Percentiles rank a stretch among this genome's conserved stretches.
These are phyloP conservation scores for Salvelinus namaycush DNA, from an alignment of 2,113 vertebrate genomes.

Conservation along the genomic window DNA sequence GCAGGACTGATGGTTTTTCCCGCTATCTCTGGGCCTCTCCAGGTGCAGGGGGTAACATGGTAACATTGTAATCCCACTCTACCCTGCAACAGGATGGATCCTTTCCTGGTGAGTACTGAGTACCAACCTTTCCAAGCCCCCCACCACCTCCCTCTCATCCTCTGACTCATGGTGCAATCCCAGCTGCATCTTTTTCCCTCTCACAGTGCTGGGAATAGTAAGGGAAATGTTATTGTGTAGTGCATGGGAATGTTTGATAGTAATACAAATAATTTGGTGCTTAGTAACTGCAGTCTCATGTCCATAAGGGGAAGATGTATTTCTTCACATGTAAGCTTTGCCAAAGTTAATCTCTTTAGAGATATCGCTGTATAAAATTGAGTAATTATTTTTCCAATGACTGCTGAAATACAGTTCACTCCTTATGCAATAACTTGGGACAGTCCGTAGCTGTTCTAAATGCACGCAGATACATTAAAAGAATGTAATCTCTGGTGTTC, in stretches of 20 bases:
- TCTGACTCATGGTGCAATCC: conserved; percentile 39
- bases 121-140: neutral
- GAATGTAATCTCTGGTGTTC: too few relatives aligned
- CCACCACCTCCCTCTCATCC: neutral
- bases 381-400: neutral
- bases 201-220: neutral
- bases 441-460: neutral
- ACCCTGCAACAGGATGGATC: neutral
- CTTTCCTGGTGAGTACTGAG: neutral
- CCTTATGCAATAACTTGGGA: neutral
- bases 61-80: neutral
- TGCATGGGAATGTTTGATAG: conserved; percentile 25
- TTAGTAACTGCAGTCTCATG: neutral
- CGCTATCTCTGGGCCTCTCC: neutral
- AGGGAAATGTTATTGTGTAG: conserved; percentile 1
- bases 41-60: neutral
- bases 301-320: too few relatives aligned
- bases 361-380: neutral
- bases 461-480: too few relatives aligned
- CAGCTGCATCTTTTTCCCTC: conserved; percentile 22
- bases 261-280: conserved; percentile 20
- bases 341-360: neutral
- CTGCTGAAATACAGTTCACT: neutral
- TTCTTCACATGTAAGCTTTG: too few relatives aligned
- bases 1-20: neutral